These are phyloP conservation scores for Paracentrotus lividus DNA, from an alignment of 53 echinoderm and acorn worm species.

Conservation along the genomic window DNA sequence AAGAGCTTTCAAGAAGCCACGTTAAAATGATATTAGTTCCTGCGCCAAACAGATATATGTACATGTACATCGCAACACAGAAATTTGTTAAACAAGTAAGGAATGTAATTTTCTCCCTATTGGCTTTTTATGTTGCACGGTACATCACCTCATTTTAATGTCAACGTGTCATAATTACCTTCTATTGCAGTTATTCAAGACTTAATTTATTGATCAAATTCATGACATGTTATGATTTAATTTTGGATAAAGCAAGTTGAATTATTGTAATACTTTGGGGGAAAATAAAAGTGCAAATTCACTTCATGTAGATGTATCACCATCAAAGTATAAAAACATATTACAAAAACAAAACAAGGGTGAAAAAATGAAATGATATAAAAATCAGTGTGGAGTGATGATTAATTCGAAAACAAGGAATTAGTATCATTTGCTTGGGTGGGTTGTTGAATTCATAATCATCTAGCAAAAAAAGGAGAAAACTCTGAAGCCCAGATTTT, in stretches of 20 bases:
- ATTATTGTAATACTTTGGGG: not conserved
- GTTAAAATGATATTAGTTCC: too few species aligned
- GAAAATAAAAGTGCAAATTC: not conserved
- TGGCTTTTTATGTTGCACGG: too few species aligned
- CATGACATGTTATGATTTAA: not conserved
- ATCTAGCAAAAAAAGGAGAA: not conserved
- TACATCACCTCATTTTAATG: too few species aligned
- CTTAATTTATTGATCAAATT: not conserved
- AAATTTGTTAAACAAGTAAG: too few species aligned
- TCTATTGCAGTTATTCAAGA: not conserved
- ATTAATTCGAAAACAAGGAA: not conserved
- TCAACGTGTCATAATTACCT: not conserved
- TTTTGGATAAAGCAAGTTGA: not conserved
- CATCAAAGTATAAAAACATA: not conserved
- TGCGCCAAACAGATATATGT: too few species aligned
- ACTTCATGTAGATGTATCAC: not conserved
- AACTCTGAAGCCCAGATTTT: not conserved
- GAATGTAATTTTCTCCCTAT: too few species aligned
- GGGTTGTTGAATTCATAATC: too few species aligned
- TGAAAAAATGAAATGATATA: not conserved
- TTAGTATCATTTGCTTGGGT: not conserved
- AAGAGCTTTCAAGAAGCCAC: too few species aligned
- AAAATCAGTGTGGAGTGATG: not conserved
- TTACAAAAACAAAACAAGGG: not conserved
- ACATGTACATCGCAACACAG: too few species aligned